Base-by-base conservation (phyloP, 1,140 invertebrate genomes). In the Drosophila burlai region DNA sequence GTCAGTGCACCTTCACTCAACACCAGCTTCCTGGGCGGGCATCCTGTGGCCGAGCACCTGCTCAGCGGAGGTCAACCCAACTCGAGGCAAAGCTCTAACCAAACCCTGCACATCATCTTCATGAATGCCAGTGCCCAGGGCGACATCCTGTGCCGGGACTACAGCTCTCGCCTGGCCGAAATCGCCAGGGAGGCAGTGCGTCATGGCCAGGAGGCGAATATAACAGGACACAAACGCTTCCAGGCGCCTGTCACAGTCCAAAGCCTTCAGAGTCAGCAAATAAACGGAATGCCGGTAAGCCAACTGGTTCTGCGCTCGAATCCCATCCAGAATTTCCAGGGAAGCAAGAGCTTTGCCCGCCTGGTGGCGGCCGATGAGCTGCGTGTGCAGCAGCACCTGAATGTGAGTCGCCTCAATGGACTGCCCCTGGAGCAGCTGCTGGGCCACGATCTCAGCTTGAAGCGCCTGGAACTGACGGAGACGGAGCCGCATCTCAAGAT, bases 191-290 rank as follows among this genome's bases (percentile, higher is more conserved):
- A 91, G 26, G 66, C 72, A 52, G 87, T 92, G 63, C 80, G 74
- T 46, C 78, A 58, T 11, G 91, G 91, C 1, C 82, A 92, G 34
- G 38, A 57, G 36, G 31, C 74, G 0, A 79, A 58, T 26, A 74
- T 92, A 21, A 86, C 66, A 1, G 91, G 87, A 3, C 26, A 46
- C 29, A 92, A 92, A 31, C 29, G n/a, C 0, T 92, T 92, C 40
- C 47, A 46, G n/a, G 80, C 64, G 3, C 82, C 82, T 4, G 16
- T 92, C 0, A 64, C 8, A 0, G 57, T 86, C 1, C 68, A 80
- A 29, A 6, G 31, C 1, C 42, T 92, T 3, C 36, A 21, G 40
- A 75, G 54, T 6, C 15, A 15, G 1, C 6, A 34, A 8, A 21
- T 92, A 1, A 92, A 92, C 43, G 71, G 68, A 2, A 8, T 81